Percentiles rank a stretch among this genome's conserved stretches.
Conservation (phyloP, 2,113 vertebrate species). For the Platichthys flesus region DNA sequence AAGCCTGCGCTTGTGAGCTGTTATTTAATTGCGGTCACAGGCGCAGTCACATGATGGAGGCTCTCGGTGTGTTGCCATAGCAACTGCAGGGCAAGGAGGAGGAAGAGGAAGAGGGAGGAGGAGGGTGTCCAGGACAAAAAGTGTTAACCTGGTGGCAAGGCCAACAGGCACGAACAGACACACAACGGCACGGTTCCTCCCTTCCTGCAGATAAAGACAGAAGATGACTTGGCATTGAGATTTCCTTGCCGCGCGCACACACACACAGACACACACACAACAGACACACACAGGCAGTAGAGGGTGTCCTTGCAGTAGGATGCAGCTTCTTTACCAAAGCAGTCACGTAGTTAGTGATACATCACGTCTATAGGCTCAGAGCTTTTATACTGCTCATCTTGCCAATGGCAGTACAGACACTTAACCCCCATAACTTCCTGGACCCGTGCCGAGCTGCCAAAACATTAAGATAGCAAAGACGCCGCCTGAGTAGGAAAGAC, state of each 20-base stretch:
- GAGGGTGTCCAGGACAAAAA: constrained; percentile 27
- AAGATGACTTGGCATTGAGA: constrained; percentile 55
- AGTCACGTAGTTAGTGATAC: constrained; percentile 67
- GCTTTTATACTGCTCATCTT: constrained; percentile 54
- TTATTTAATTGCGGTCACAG: constrained; percentile 67
- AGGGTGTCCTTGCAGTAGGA: constrained; percentile 67
- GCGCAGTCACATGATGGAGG: constrained; percentile 70
- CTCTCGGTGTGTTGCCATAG: constrained; percentile 74
- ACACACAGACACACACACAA: constrained; percentile 7
- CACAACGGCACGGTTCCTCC: constrained; percentile 1
- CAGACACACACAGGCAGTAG: neutral
- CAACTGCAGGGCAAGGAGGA: constrained; percentile 61
- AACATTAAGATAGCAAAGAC: constrained; percentile 46
- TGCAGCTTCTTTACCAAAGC: constrained; percentile 61
- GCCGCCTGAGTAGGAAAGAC: constrained; percentile 11
- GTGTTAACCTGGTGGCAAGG: constrained; percentile 45
- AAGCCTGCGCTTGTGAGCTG: constrained; percentile 55
- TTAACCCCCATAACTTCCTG: constrained; percentile 53
- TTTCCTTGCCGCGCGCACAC: constrained; percentile 32
- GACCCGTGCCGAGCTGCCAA: constrained; percentile 35
- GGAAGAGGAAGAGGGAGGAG: neutral
- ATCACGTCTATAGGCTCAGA: constrained; percentile 58
- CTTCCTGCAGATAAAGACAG: constrained; percentile 35
- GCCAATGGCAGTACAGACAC: constrained; percentile 47
- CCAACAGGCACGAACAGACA: constrained; percentile 15